phyloP scores from a whole-genome alignment of 2,888 invertebrate genomes.

The Tryphoninae sp. region DNA sequence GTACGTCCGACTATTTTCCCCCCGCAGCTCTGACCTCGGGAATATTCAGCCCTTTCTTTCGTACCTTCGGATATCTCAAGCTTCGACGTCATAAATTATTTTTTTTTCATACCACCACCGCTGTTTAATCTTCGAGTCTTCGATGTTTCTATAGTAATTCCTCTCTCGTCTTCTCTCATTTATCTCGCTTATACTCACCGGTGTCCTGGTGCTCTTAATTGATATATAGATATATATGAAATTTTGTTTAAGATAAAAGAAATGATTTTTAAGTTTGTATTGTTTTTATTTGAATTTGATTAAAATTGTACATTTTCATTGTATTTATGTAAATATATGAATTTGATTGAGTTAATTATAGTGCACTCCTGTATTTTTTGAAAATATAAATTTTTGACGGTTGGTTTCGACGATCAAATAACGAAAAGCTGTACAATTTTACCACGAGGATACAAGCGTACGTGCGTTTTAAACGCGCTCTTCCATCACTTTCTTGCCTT shows the following conservation, averaged over 20 bases:
- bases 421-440: constrained; percentile 16
- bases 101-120: constrained; percentile 29
- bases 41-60: constrained; percentile 60
- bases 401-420: background rate
- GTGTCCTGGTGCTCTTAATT: background rate
- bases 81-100: constrained; percentile 52
- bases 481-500: constrained; percentile 47
- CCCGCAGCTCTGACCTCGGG: constrained; percentile 51
- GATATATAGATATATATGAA: background rate
- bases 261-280: no score
- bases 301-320: no score
- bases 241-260: background rate
- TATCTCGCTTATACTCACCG: background rate
- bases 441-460: constrained; percentile 29
- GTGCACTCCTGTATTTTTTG: no score
- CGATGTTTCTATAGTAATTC: constrained; percentile 18
- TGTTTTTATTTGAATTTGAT: no score
- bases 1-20: constrained; percentile 34
- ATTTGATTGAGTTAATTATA: no score
- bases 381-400: background rate
- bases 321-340: no score
- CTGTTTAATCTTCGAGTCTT: constrained; percentile 30
- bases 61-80: constrained; percentile 4
- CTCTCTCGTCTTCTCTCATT: background rate
- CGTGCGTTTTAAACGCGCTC: constrained; percentile 39